Base-by-base conservation (phyloP, 2,888 invertebrate genomes). In the Melanostoma scalare region DNA sequence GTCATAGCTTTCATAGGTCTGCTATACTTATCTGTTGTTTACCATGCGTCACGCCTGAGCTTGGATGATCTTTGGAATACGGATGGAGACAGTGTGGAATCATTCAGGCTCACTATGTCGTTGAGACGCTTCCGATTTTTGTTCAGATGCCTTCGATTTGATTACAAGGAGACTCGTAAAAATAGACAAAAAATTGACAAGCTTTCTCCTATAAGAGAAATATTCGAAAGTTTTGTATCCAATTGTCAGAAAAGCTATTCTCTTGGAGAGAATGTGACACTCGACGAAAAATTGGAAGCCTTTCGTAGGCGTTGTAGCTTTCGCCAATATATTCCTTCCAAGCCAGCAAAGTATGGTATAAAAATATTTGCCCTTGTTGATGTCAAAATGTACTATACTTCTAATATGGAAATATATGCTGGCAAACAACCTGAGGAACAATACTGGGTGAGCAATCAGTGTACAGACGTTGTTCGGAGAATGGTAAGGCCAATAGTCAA, bases 1-100 rank as follows among this genome's bases (percentile, higher is more conserved):
- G 73, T 87, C 35, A 86, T 87, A 65, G 88, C 86, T 46, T 87
- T 89, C 60, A 86, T 89, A 75, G 87, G 88, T 38, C 78, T 89
- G 33, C 76, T 89, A 38, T 89, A 89, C 79, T 77, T 89, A 53
- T 86, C 87, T 78, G 89, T 88, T 58, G 71, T 86, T 4, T 85
- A 86, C 31, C 85, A 86, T 87, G 42, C 85, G 36, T 85, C 85
- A 82, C 75, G 85, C 46, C 69, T 65, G 55, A 86, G 78, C 72
- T 78, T 84, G 44, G 58, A 86, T 35, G 87, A 88, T 53, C 72
- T 88, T 53, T 88, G 87, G 87, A 81, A 75, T 36, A 80, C 48
- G 40, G 86, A 88, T 68, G 86, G 88, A 36, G 77, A 85, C 61
- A 87, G 87, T 33, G 73, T 87, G n/a, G 87, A 88, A 81, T 86